Base-by-base conservation (phyloP, 2,113 vertebrate species). In the Sterna hirundo region DNA sequence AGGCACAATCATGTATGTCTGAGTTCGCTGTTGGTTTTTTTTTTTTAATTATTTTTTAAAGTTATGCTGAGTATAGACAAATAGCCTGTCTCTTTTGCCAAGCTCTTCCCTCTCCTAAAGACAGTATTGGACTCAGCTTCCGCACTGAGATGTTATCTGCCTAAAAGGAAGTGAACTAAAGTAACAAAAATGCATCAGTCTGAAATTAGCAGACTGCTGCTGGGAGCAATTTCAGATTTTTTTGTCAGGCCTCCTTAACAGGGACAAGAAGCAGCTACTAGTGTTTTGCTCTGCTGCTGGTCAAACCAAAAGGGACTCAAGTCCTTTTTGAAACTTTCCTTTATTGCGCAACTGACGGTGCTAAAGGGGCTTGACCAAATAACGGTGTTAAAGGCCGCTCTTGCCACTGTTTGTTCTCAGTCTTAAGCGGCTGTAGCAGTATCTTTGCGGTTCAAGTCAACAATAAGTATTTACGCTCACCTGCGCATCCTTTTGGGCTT, bases 101-200 rank as follows among this genome's bases (percentile, higher is more conserved):
- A 51, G 60, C 78, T 78, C 26, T 65, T 77, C 62, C 70, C 52
- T 71, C 74, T 94, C 55, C 60, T 9, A 8, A 58, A 72, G 93
- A 66, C 58, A 20, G n/a, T 22, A 4, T 6, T 11, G 26, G 62
- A 15, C 86, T 91, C 61, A 0, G 58, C 91, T 91, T 91, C 84
- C 13, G 17, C 70, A 4, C 54, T 15, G 38, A 65, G 92, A 89
- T 91, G 25, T 86, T 95, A 88, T 93, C 96, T 78, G 89, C 79
- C 44, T 15, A 8, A 51, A 71, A 89, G 97, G 94, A 97, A 97
- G 58, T 97, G 94, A 97, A 20, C 79, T 97, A 64, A 84, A 90
- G 91, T n/a, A 58, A 57, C 60, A 94, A 93, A 90, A 94, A 96
- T 81, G 93, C 89, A 49, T 81, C 90, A 14, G 61, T 22, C 90